Evolutionary conservation across 2,888 invertebrate species (phyloP).

Genomic region (Drosophila nr. fundita): DNA sequence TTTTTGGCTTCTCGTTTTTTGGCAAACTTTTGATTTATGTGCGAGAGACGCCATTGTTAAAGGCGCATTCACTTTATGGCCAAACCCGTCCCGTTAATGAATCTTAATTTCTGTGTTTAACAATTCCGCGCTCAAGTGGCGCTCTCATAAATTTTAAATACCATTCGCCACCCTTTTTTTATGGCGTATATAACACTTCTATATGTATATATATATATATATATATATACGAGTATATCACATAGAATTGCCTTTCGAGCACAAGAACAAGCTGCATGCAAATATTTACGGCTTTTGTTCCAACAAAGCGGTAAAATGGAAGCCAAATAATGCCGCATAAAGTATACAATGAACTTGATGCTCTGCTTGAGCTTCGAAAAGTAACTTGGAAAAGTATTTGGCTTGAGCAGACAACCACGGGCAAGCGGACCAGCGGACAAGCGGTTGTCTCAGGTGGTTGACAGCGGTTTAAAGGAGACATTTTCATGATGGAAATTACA

Average conservation of each 20-base stretch:
- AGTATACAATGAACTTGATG: conserved; percentile 38
- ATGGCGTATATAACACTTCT: conserved; percentile 2
- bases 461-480: background rate
- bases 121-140: conserved; percentile 49
- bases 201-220: background rate
- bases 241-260: conserved; percentile 1
- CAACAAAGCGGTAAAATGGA: conserved; percentile 23
- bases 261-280: conserved; percentile 24
- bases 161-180: conserved; percentile 48
- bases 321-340: conserved; percentile 31
- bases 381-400: conserved; percentile 18
- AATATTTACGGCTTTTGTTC: conserved; percentile 54
- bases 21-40: conserved; percentile 57
- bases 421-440: conserved; percentile 26
- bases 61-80: conserved; percentile 13
- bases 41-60: conserved; percentile 30
- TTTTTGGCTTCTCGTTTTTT: conserved; percentile 11
- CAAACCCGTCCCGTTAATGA: conserved; percentile 57
- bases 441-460: conserved; percentile 11
- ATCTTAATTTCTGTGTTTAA: conserved; percentile 67
- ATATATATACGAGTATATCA: background rate
- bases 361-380: conserved; percentile 1
- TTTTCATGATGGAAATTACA: background rate
- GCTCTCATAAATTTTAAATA: conserved; percentile 71
- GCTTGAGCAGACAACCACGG: conserved; percentile 28